phyloP scores from a whole-genome alignment of 1,140 invertebrate genomes.

The Eriocheir sinensis region DNA sequence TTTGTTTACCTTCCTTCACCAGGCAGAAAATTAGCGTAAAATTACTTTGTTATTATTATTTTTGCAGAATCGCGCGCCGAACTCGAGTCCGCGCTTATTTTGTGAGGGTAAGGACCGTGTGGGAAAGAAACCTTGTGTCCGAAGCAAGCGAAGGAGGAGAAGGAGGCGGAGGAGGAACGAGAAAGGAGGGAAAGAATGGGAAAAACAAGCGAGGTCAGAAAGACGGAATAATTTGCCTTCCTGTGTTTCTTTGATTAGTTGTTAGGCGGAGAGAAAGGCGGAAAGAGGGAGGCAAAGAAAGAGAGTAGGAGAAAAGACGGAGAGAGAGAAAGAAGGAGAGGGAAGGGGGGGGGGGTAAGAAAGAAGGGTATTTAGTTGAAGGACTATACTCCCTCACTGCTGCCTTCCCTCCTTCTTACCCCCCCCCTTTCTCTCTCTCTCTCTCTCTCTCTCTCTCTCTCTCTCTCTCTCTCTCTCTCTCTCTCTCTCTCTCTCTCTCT shows the following conservation, averaged over 20 bases:
- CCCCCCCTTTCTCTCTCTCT: neutral
- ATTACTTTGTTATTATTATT: no score
- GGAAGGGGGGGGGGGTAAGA: no score
- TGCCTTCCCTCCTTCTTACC: neutral
- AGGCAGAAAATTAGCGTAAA: no score
- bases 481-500: constrained; percentile 44
- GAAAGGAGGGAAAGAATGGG: constrained; percentile 9
- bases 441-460: constrained; percentile 36
- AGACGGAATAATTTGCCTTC: neutral
- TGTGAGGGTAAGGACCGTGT: neutral
- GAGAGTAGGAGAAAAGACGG: neutral
- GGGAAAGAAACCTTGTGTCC: neutral
- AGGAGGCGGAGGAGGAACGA: neutral
- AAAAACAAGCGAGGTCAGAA: constrained; percentile 5
- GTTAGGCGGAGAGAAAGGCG: neutral
- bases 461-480: constrained; percentile 50
- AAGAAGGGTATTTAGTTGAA: constrained; percentile 16
- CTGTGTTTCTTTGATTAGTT: neutral
- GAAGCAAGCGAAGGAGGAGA: neutral
- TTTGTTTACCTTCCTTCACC: neutral
- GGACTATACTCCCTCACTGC: neutral
- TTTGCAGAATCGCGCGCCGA: no score
- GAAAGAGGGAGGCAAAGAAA: neutral
- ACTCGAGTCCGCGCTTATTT: neutral
- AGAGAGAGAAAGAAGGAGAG: neutral